Base-by-base conservation (phyloP, 1,140 invertebrate species). In the Bactericera cockerelli region DNA sequence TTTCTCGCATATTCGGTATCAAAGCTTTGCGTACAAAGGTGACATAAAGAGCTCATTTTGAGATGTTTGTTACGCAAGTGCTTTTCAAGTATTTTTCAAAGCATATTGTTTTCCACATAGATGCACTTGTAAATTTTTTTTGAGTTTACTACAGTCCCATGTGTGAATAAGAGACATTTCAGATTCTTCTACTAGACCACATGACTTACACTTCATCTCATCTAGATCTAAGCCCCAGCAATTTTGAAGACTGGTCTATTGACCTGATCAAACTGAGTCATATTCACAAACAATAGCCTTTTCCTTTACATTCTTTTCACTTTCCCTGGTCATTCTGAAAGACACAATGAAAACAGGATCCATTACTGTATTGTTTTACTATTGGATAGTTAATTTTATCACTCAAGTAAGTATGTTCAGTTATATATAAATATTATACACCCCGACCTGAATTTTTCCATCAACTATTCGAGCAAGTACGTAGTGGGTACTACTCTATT, bases 41-140 rank as follows among this genome's bases (percentile, higher is more conserved):
- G 42, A 49, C 42, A 49, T 19, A 8, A 26, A 22, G 22, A 28
- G 2, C 26, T n/a, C 21, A n/a, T 19, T 26, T 57, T 33, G 2
- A 33, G 10, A 31, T 57, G 56, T 31, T 57, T 57, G 28, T 33
- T 28, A 2, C 56, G 71, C 22, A 80, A 59, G 63, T 81, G 79
- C 59, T 75, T 76, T 63, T 80, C 77, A 80, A 1, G 78, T 70
- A 60, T 68, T 76, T 65, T 80, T 81, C 55, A 79, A 76, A 4
- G 74, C 67, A 62, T 80, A 81, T 58, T 69, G 76, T 66, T 82
- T 81, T 3, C 75, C 73, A 65, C 80, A 81, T 8, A 78, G 65
- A 74, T 64, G 64, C 80, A 81, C 62, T 77, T 49, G 56, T 14
- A 28, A 14, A 31, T 57, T 31, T 57, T 57, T 25, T 57, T 57